Conservation (phyloP, 2,797 vertebrate species). For the Sebastolobus alascanus region DNA sequence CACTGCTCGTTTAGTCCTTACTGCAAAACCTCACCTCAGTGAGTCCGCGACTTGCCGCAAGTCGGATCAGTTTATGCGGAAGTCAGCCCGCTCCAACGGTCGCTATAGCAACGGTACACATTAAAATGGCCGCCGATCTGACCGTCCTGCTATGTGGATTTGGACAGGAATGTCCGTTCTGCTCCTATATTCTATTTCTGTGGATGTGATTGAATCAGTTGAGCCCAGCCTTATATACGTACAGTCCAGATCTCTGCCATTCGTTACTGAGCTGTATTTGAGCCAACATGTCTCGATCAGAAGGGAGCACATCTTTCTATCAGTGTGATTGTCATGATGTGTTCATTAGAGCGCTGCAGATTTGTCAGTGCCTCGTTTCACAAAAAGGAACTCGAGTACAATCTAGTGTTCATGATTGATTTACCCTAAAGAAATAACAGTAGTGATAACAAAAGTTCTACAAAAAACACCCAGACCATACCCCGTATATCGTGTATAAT, state of each 20-base stretch:
- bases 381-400: constrained; percentile 40
- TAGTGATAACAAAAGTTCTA: constrained; percentile 29
- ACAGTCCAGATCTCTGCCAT: not conserved
- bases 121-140: no score
- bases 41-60: no score
- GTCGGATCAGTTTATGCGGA: no score
- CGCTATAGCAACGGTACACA: no score
- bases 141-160: no score
- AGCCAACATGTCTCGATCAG: constrained; percentile 1
- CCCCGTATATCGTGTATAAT: constrained; percentile 24
- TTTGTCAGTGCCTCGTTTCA: constrained; percentile 22
- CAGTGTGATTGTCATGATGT: constrained; percentile 58
- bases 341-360: constrained; percentile 30
- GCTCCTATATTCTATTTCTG: no score
- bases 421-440: constrained; percentile 29
- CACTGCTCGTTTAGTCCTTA: no score
- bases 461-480: constrained; percentile 37
- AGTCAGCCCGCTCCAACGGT: no score
- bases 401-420: constrained; percentile 42
- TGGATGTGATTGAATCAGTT: constrained; percentile 9
- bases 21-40: no score
- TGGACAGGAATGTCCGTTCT: no score
- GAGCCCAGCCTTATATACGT: not conserved
- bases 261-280: not conserved
- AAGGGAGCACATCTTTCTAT: constrained; percentile 8